Conservation (phyloP, 2,113 vertebrate species). For the Bubo blakistoni region DNA sequence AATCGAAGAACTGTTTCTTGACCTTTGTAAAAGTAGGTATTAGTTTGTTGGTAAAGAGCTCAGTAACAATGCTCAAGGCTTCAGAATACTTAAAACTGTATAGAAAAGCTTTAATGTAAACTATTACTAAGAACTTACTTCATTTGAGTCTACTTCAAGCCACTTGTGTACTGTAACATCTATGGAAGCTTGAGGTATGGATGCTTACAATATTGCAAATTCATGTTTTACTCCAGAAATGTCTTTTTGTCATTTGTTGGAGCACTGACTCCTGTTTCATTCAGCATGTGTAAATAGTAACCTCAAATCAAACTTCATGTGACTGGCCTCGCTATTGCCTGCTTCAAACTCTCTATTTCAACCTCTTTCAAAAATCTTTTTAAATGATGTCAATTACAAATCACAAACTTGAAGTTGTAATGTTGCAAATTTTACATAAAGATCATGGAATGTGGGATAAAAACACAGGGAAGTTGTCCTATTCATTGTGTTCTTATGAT, state of each 20-base stretch:
- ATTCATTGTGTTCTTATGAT: neutral
- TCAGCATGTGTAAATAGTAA: neutral
- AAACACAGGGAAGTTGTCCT: neutral
- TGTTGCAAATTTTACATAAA: neutral
- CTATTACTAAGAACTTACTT: neutral
- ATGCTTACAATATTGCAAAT: neutral
- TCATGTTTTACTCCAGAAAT: neutral
- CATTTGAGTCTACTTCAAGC: neutral
- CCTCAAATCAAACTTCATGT: neutral
- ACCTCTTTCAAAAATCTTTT: neutral
- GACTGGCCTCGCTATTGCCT: neutral
- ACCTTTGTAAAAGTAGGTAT: slow-evolving; percentile 95
- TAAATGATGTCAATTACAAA: neutral
- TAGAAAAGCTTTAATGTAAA: neutral
- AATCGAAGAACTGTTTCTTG: slow-evolving; percentile 98
- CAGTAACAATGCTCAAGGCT: neutral
- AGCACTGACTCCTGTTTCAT: neutral
- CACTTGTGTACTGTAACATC: neutral
- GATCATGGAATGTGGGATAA: neutral
- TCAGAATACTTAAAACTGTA: neutral
- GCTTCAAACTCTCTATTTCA: neutral
- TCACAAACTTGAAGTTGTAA: neutral
- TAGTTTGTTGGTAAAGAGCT: neutral
- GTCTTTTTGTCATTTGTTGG: neutral
- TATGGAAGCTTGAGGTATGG: neutral